Conservation (phyloP, 35 echinoderm and acorn worm genomes). For the Patiria miniata region DNA sequence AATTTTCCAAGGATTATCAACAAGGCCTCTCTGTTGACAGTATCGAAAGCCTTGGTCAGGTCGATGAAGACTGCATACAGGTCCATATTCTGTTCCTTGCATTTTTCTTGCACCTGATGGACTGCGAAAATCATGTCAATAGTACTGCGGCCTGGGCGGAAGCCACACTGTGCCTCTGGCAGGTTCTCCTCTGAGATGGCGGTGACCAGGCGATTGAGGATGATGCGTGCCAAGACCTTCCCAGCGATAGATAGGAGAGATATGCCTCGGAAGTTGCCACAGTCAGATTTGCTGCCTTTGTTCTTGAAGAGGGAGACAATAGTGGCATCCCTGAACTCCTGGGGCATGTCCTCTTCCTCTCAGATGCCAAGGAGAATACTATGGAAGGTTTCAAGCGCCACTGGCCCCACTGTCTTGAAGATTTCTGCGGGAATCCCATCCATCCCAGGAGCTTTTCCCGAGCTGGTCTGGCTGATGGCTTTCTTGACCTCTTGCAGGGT, state of each 20-base stretch:
- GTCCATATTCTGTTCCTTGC: constrained; percentile 44
- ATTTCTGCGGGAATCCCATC: too few relatives aligned
- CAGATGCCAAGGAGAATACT: constrained; percentile 36
- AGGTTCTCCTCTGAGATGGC: neutral
- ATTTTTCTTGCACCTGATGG: constrained; percentile 51
- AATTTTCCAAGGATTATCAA: constrained; percentile 19
- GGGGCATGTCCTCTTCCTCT: constrained; percentile 28
- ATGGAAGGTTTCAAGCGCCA: constrained; percentile 17
- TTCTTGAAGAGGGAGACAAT: constrained; percentile 40
- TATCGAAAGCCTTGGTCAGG: constrained; percentile 64
- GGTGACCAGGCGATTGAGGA: constrained; percentile 18
- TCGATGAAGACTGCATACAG: constrained; percentile 48
- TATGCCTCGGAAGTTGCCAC: neutral
- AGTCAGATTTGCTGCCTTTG: constrained; percentile 37
- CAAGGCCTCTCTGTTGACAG: constrained; percentile 42
- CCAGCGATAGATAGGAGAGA: neutral
- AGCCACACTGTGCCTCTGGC: constrained; percentile 21
- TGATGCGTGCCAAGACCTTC: neutral
- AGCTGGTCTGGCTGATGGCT: constrained; percentile 35
- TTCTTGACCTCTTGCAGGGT: constrained; percentile 39
- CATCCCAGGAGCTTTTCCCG: constrained; percentile 23
- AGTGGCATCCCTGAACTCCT: constrained; percentile 26
- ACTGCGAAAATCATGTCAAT: constrained; percentile 45
- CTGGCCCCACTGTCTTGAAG: constrained; percentile 20
- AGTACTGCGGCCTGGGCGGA: constrained; percentile 33